Percentiles rank a stretch among this genome's conserved stretches.
Conservation (phyloP, 1,140 invertebrate species). For the roundworm (Caenorhabditis elegans) region WBcel235 BX284603.4:10045001-10045500, state of each 20-base stretch:
- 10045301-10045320: slow-evolving; percentile 26
- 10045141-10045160: slow-evolving; percentile 28
- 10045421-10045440: not conserved
- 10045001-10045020: slow-evolving; percentile 42
- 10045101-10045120: slow-evolving; percentile 36
- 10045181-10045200: slow-evolving; percentile 31
- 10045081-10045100: slow-evolving; percentile 41
- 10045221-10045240: slow-evolving; percentile 45
- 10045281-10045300: not conserved
- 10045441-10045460: not conserved
- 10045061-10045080: slow-evolving; percentile 17
- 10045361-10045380: not conserved
- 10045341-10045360: not conserved
- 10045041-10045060: slow-evolving; percentile 37
- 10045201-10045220: slow-evolving; percentile 25
- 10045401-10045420: not conserved
- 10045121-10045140: slow-evolving; percentile 44
- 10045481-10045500: not conserved
- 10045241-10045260: slow-evolving; percentile 33
- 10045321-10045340: not conserved
- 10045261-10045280: not conserved
- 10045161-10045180: slow-evolving; percentile 33
- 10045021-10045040: slow-evolving; percentile 26
- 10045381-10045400: not conserved
- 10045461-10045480: not conserved